Conservation (phyloP, 2,888 invertebrate species). For the Ectropis crepuscularia region DNA sequence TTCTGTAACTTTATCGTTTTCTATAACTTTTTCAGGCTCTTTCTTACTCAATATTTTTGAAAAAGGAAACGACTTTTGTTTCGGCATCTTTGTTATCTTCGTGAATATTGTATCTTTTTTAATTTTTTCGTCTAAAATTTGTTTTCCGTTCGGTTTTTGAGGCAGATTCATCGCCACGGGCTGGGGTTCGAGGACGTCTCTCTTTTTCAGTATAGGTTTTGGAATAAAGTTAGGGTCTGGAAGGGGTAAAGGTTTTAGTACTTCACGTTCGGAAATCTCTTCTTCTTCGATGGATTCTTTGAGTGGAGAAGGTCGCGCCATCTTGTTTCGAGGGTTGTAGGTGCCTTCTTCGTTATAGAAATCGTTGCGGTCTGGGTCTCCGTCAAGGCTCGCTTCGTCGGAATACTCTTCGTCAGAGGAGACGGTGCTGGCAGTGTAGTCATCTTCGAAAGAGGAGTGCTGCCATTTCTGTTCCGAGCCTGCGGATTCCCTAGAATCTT, state of each 20-base stretch:
- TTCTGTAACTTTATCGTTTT: constrained; percentile 43
- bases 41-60: constrained; percentile 71
- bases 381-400: constrained; percentile 72
- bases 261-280: constrained; percentile 84
- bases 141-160: constrained; percentile 51
- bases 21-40: constrained; percentile 59
- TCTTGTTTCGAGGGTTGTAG: constrained; percentile 87
- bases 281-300: constrained; percentile 61
- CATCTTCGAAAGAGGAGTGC: constrained; percentile 82
- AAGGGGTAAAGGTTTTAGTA: constrained; percentile 86
- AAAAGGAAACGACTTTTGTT: constrained; percentile 68
- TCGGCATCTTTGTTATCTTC: constrained; percentile 75
- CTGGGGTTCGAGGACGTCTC: constrained; percentile 63
- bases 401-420: constrained; percentile 79
- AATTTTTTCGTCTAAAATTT: constrained; percentile 49
- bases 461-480: constrained; percentile 76
- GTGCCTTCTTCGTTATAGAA: constrained; percentile 86
- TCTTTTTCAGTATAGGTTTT: constrained; percentile 91
- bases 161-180: constrained; percentile 36
- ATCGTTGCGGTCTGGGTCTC: constrained; percentile 62
- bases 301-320: constrained; percentile 55
- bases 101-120: constrained; percentile 73
- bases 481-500: constrained; percentile 63
- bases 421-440: constrained; percentile 87
- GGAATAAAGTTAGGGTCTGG: constrained; percentile 90